Conservation (phyloP, 2,888 invertebrate species). For the Drosophila phalerata region DNA sequence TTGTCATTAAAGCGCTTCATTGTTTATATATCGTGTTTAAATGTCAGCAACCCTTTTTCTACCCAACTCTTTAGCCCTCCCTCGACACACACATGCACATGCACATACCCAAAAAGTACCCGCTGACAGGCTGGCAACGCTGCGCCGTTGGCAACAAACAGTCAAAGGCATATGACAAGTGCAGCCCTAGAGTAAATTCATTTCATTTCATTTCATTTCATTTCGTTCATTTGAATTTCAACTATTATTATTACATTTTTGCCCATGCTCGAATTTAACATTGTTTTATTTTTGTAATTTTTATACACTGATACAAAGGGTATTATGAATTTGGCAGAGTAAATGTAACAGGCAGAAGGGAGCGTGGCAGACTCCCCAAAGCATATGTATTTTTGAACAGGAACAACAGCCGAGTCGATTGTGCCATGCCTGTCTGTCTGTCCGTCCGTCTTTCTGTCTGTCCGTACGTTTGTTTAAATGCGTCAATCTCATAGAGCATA, state of each 20-base stretch:
- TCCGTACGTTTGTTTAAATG: no score
- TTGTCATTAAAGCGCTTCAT: conserved; percentile 68
- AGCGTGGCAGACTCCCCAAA: no score
- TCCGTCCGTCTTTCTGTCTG: no score
- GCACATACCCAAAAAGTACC: neutral
- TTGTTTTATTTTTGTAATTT: neutral
- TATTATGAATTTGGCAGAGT: no score
- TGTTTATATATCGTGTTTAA: conserved; percentile 69
- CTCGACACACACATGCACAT: neutral
- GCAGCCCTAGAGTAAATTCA: conserved; percentile 44
- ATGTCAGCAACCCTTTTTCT: conserved; percentile 47
- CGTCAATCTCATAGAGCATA: no score
- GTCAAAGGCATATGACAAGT: conserved; percentile 37
- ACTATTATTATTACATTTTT: conserved; percentile 25
- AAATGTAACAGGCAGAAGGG: no score
- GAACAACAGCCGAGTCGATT: no score
- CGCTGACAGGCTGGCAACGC: conserved; percentile 31
- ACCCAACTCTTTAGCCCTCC: neutral
- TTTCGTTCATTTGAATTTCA: conserved; percentile 32
- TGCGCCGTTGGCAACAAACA: conserved; percentile 23
- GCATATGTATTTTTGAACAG: no score
- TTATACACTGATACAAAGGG: no score
- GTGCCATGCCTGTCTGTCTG: no score
- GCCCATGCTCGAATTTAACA: neutral
- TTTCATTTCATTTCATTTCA: conserved; percentile 41